Evolutionary conservation across 2,888 invertebrate species (phyloP).

Genomic region (Ichneumoninae sp.): DNA sequence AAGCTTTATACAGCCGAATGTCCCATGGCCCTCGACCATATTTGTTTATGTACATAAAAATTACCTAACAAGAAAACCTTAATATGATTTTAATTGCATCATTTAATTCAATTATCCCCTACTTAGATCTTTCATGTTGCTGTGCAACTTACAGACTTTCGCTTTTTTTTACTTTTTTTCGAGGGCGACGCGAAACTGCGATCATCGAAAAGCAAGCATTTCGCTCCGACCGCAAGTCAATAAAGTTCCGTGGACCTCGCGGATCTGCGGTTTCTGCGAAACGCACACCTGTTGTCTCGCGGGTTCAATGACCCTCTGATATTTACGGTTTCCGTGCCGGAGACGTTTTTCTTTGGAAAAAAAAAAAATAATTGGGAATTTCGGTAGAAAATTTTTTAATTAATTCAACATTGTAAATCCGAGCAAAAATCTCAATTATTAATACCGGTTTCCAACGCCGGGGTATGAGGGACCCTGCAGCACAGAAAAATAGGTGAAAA

Average conservation of each 20-base stretch:
- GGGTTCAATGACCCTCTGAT: neutral
- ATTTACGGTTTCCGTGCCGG: neutral
- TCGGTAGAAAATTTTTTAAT: neutral
- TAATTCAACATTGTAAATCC: neutral
- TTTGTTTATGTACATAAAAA: neutral
- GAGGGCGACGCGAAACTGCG: neutral
- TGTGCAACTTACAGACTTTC: neutral
- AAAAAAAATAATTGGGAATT: neutral
- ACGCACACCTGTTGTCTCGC: neutral
- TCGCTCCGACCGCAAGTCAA: conserved; percentile 1
- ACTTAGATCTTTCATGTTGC: neutral
- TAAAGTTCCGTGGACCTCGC: neutral
- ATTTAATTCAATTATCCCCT: neutral
- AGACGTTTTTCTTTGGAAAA: neutral
- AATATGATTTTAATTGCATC: neutral
- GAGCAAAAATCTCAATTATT: too few species aligned
- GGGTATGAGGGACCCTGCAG: too few species aligned
- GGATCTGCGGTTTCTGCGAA: conserved; percentile 12
- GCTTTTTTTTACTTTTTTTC: neutral
- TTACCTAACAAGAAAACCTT: neutral
- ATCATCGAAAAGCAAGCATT: conserved; percentile 5
- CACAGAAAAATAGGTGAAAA: too few species aligned
- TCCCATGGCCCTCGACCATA: neutral
- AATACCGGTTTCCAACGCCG: too few species aligned
- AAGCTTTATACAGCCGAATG: neutral